Evolutionary conservation across 35 echinoderm and acorn worm genomes (phyloP).

Genomic region (Apostichopus japonicus): DNA sequence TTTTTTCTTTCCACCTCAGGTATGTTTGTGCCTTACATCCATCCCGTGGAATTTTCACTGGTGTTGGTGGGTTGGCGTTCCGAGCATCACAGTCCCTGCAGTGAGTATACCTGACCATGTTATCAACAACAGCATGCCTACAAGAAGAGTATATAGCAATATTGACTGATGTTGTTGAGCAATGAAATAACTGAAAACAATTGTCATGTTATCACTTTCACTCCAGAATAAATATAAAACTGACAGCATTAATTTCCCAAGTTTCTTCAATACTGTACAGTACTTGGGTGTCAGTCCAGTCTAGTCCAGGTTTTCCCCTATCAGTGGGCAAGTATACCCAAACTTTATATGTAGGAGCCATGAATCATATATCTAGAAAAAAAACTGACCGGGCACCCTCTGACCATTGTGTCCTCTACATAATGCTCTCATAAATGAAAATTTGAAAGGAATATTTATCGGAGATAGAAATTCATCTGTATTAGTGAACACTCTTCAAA

Average conservation of each 20-base stretch:
- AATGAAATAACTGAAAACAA: background rate
- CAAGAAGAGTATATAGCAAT: background rate
- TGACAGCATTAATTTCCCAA: background rate
- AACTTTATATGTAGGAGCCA: too few species aligned
- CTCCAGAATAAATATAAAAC: background rate
- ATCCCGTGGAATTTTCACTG: constrained; percentile 8
- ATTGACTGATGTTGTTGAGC: background rate
- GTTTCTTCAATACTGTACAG: background rate
- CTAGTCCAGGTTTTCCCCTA: background rate
- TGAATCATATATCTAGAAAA: too few species aligned
- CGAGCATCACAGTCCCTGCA: background rate
- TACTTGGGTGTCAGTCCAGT: background rate
- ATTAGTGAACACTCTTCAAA: too few species aligned
- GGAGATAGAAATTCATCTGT: too few species aligned
- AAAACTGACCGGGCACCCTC: too few species aligned
- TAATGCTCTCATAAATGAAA: too few species aligned
- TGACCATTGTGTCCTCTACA: too few species aligned
- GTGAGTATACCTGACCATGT: background rate
- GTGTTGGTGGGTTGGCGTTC: background rate
- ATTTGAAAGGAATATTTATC: too few species aligned
- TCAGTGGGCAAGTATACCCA: background rate
- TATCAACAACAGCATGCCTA: background rate
- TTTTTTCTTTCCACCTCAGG: background rate
- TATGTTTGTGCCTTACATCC: background rate
- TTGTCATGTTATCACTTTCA: background rate